A percentile compares a stretch with the other conserved stretches of the same genome.
Evolutionary conservation across 2,113 vertebrate species (phyloP).

Genomic region (Peromyscus polionotus): DNA sequence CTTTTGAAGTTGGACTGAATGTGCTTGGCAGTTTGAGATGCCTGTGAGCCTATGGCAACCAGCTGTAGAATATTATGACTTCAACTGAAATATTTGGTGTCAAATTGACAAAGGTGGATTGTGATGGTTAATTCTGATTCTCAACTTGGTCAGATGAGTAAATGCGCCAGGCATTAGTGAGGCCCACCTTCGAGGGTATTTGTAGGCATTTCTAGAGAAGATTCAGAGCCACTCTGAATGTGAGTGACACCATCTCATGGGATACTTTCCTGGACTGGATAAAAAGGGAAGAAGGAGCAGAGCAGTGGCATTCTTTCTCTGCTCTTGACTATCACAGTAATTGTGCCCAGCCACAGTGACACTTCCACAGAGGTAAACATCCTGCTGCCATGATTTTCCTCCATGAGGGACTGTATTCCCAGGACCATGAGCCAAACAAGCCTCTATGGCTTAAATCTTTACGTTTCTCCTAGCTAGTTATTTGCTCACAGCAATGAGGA

Average conservation of each 20-base stretch:
- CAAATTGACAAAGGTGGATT: background rate
- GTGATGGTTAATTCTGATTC: background rate
- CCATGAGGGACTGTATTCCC: background rate
- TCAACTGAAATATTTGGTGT: background rate
- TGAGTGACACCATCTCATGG: background rate
- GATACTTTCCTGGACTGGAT: background rate
- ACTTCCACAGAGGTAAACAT: background rate
- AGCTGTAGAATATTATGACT: background rate
- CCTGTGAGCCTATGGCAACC: background rate
- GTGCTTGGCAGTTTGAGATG: background rate
- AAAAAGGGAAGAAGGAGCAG: background rate
- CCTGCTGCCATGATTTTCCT: background rate
- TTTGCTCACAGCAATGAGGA: background rate
- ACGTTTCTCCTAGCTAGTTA: background rate
- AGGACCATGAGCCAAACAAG: background rate
- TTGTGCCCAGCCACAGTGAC: background rate
- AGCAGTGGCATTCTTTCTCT: background rate
- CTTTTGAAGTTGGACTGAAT: background rate
- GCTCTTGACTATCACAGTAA: background rate
- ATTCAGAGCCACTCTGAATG: background rate
- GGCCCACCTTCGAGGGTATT: background rate
- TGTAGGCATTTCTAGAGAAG: background rate
- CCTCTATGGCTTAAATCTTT: no score
- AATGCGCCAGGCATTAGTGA: background rate
- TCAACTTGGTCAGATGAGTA: background rate